Base-by-base conservation (phyloP, 92 coral and sea anemone species). In the Bergia puertoricense region DNA sequence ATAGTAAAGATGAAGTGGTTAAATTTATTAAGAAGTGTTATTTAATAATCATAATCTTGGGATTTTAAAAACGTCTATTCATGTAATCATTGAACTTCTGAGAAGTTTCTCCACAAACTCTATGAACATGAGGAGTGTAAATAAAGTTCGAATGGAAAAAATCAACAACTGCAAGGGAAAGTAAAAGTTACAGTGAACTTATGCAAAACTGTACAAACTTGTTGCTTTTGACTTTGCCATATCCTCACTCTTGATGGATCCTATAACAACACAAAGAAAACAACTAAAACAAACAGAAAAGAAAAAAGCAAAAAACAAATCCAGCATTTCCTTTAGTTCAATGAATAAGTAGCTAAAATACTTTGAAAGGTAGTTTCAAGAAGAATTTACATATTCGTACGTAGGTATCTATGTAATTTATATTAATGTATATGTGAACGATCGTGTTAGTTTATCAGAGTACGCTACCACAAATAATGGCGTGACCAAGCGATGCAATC, bases 221-320 rank as follows among this genome's bases (percentile, higher is more conserved):
- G 96, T 74, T 56, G 92, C 88, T 84, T 96, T 96, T 20, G 98
- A 76, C 78, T 94, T 96, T 76, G 91, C 94, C 74, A 89, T 86
- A 9, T 94, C 95, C 15, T 93, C 98, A 74, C 77, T 88, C 82
- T 94, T 92, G 36, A 86, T 89, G 74, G 85, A 42, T 57, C 76
- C 95, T 88, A 82, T 43, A 57, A 69, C 50, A 54, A 84, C 3
- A 66, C 14, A 66, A 76, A 38, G 20, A 48, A 51, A 72, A 42
- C 68, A 75, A 75, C 51, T 4, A 23, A 30, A 6, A 13, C 8
- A 76, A 5, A 43, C n/a, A n/a, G n/a, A 41, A 37, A 39, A 43
- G 66, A 65, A 1, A 16, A 39, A 76, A 76, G 23, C 30, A 76
- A 76, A 76, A 20, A 37, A 2, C n/a, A n/a, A n/a, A 40, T 16